Evolutionary conservation across 2,797 vertebrate species (phyloP).

Genomic region (Prunella strophiata): DNA sequence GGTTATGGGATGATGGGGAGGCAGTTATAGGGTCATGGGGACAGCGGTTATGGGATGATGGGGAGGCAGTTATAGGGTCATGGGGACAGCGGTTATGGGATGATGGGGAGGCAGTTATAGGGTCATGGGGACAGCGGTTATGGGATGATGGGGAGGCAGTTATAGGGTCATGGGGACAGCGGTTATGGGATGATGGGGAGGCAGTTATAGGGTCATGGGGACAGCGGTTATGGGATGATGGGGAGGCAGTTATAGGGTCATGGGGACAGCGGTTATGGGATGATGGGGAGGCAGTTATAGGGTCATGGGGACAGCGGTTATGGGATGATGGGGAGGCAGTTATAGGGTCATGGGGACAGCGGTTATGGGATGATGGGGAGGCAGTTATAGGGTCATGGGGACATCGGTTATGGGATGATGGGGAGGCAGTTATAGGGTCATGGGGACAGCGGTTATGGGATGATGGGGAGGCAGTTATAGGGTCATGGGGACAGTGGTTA

Average conservation of each 20-base stretch:
- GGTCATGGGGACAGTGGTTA: background rate
- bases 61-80: fast-evolving
- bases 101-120: no score
- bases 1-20: background rate
- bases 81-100: background rate
- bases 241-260: fast-evolving
- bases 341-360: no score
- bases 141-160: background rate
- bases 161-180: no score
- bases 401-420: background rate
- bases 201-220: no score
- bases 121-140: background rate
- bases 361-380: background rate
- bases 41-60: background rate
- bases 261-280: background rate
- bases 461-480: background rate
- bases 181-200: background rate
- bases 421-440: fast-evolving
- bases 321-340: background rate
- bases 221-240: background rate
- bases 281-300: no score
- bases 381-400: no score
- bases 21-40: no score
- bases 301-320: background rate
- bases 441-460: background rate